phyloP scores from a whole-genome alignment of 2,797 vertebrate species.

The Myotis myotis region DNA sequence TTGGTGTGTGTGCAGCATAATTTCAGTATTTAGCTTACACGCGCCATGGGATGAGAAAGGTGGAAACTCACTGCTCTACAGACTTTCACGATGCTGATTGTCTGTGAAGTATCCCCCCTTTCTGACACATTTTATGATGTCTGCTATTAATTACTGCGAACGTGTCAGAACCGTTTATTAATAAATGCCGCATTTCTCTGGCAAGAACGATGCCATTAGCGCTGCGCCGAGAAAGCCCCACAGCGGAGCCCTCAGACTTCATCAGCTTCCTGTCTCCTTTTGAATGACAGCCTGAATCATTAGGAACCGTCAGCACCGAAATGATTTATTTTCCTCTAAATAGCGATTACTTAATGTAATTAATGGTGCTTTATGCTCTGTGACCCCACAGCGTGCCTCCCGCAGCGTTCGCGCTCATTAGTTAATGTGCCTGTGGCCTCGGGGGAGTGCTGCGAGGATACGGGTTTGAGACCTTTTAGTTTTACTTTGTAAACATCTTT shows the following conservation, averaged over 20 bases:
- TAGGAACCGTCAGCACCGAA: conserved; percentile 72
- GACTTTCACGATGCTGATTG: background rate
- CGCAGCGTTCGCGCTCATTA: conserved; percentile 72
- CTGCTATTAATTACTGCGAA: conserved; percentile 63
- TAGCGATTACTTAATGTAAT: conserved; percentile 81
- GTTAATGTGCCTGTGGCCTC: conserved; percentile 56
- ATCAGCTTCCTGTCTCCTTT: conserved; percentile 66
- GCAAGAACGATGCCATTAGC: conserved; percentile 60
- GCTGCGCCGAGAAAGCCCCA: conserved; percentile 41
- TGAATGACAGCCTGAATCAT: conserved; percentile 74
- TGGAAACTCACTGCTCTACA: background rate
- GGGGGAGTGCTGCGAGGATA: background rate
- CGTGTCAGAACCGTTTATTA: conserved; percentile 70
- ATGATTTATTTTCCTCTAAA: conserved; percentile 81
- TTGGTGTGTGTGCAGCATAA: background rate
- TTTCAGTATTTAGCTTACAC: background rate
- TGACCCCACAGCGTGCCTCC: conserved; percentile 75
- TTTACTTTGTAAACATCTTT: conserved; percentile 34
- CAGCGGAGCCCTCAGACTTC: conserved; percentile 68
- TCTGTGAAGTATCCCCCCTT: conserved; percentile 34
- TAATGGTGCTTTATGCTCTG: conserved; percentile 80
- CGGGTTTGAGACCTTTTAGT: background rate
- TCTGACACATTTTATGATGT: conserved; percentile 38
- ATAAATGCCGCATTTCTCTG: conserved; percentile 74
- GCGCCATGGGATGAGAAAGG: background rate